A percentile compares a stretch with the other conserved stretches of the same genome.
phyloP scores from a whole-genome alignment of 2,888 invertebrate species.

The Colletes collaris region DNA sequence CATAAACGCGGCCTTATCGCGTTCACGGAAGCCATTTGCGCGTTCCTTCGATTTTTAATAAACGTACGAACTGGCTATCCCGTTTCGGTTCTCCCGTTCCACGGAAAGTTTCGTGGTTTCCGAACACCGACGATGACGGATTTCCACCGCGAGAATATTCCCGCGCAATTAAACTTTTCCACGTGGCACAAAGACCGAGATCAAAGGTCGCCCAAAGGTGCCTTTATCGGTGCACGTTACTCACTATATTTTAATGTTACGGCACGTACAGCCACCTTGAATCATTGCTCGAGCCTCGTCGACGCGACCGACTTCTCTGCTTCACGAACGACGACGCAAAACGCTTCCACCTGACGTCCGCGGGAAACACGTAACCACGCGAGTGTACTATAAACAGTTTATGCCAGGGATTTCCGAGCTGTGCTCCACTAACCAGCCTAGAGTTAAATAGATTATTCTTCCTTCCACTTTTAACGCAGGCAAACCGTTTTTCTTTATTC shows the following conservation, averaged over 20 bases:
- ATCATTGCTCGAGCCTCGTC: conserved; percentile 46
- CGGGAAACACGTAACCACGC: conserved; percentile 35
- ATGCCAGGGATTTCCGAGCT: not conserved
- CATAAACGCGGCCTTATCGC: conserved; percentile 49
- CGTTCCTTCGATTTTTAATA: conserved; percentile 26
- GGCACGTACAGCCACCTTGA: conserved; percentile 58
- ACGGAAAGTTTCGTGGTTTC: too few species aligned
- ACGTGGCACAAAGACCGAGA: conserved; percentile 10
- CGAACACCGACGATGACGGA: not conserved
- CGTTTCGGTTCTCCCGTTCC: too few species aligned
- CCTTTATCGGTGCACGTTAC: conserved; percentile 50
- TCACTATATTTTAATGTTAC: conserved; percentile 54
- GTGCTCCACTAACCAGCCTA: too few species aligned
- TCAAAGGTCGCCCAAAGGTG: conserved; percentile 47
- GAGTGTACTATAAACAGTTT: conserved; percentile 31
- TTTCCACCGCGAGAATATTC: not conserved
- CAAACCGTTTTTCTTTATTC: too few species aligned
- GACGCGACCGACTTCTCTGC: conserved; percentile 52
- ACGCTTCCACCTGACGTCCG: conserved; percentile 54
- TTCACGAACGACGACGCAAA: conserved; percentile 17
- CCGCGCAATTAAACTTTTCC: conserved; percentile 35
- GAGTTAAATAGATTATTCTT: too few species aligned
- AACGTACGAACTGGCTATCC: not conserved
- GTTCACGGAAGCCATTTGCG: conserved; percentile 33
- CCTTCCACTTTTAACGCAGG: too few species aligned